Evolutionary conservation across 2,888 invertebrate species (phyloP), one percentile per base, ranked within the genome.

Genomic region (Drosophila borealis): DNA sequence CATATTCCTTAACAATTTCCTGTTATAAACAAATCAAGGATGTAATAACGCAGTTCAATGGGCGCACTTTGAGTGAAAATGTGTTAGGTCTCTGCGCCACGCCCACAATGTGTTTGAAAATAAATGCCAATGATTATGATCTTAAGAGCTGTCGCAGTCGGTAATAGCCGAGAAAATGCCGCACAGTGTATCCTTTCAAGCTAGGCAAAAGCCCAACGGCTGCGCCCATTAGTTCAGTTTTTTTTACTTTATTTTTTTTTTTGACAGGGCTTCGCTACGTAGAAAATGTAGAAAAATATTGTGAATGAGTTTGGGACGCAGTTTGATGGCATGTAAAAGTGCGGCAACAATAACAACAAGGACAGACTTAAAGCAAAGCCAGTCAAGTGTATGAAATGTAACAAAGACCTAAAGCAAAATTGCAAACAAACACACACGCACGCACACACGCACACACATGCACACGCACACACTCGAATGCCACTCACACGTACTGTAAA

Each of bases 11-110:
- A 89, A 86, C 80, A 89, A 86, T 86, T 87, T 86, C 85, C 85
- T 72, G 75, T 80, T 89, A 78, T 87, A 85, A 87, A 84, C 82
- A 87, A 84, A 89, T 89, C 77, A 81, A 77, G 89, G 88, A 88
- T 89, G 88, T 85, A 89, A 89, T 88, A 89, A 83, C 89, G 87
- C 89, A 88, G 88, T 67, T 89, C 86, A 84, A 83, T 88, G 89
- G 81, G 61, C 53, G 49, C 44, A 59, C 56, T 53, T 49, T 37
- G 33, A 37, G 29, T 25, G 41, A 33, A 37, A 61, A 65, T 2
- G 29, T 2, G 29, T 48, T 0, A 34, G 50, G 13, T 17, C 50
- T 33, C 44, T 42, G 42, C 46, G 2, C 19, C 5, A 6, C 5
- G 3, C 17, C 41, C 68, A 44, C 70, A 54, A 41, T 60, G 62